Base-by-base conservation (phyloP, 2,888 invertebrate species). In the Leptinotarsa peninsularis region DNA sequence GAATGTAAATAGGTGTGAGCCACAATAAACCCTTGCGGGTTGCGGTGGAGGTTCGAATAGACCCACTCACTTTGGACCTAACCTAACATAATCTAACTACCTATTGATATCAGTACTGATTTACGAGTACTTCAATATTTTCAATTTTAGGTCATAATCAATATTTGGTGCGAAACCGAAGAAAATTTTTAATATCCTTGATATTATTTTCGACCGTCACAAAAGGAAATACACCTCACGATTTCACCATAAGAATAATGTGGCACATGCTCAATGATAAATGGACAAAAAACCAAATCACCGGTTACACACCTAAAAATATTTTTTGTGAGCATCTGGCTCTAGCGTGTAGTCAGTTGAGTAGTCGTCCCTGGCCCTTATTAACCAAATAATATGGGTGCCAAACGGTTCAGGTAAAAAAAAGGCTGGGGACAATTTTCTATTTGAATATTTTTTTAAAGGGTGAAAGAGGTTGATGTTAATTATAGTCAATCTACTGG, bases 291-390 rank as follows among this genome's bases (percentile, higher is more conserved):
- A 69, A 69, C 15, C 21, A 43, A 69, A 69, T 56, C 56, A 69
- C 69, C 56, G 69, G 69, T 54, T 69, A 69, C 69, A 23, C 21
- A 33, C 56, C 15, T 75, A 83, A 85, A 85, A 85, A 84, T 81
- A 80, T 86, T 85, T 87, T 87, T 87, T 86, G 83, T 85, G 21
- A 83, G 81, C 87, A 87, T 87, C 87, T 87, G 87, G 87, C 79
- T 83, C 75, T 74, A 56, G 43, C 72, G 72, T 66, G 72, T 66
- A 23, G 58, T 23, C 58, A 58, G 52, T 52, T 52, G n/a, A 52
- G 58, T 23, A 58, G 14, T 69, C 66, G 71, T 68, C 80, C 77
- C 73, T 75, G 76, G 82, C 81, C 84, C 84, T 82, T 85, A 85
- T 85, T 85, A 84, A 84, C 82, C 83, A 81, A 84, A 84, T 83